phyloP scores from a whole-genome alignment of 2,113 vertebrate genomes.

The Paramisgurnus dabryanus region DNA sequence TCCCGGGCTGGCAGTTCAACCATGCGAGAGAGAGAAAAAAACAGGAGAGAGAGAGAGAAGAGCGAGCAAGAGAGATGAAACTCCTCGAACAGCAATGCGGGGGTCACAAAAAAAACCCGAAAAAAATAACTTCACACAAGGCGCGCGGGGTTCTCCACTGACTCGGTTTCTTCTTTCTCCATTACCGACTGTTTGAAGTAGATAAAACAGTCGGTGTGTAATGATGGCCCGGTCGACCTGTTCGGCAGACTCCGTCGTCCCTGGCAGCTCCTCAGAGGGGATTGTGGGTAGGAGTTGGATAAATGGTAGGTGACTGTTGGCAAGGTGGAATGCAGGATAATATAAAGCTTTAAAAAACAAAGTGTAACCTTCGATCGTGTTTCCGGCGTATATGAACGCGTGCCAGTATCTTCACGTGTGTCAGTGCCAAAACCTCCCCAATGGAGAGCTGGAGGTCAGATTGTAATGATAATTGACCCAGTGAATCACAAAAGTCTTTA shows the following conservation, averaged over 20 bases:
- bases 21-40: background rate
- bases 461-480: constrained; percentile 54
- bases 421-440: constrained; percentile 35
- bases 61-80: background rate
- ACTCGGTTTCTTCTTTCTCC: constrained; percentile 37
- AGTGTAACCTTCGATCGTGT: constrained; percentile 34
- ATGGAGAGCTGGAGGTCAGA: constrained; percentile 38
- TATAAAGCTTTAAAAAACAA: constrained; percentile 37
- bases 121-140: constrained; percentile 16
- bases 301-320: constrained; percentile 24
- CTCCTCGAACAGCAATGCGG: background rate
- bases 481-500: constrained; percentile 54
- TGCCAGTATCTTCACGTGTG: constrained; percentile 35
- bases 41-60: background rate
- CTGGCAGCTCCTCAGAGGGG: constrained; percentile 28
- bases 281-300: constrained; percentile 28
- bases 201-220: constrained; percentile 46
- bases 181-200: constrained; percentile 44
- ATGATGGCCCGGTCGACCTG: constrained; percentile 31
- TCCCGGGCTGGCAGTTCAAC: background rate
- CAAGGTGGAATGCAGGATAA: constrained; percentile 34
- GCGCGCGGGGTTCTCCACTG: background rate
- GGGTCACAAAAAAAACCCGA: background rate
- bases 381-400: constrained; percentile 20
- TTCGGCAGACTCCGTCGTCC: constrained; percentile 23